Base-by-base conservation (phyloP, 2,888 invertebrate species). In the Hypomecis punctinalis region DNA sequence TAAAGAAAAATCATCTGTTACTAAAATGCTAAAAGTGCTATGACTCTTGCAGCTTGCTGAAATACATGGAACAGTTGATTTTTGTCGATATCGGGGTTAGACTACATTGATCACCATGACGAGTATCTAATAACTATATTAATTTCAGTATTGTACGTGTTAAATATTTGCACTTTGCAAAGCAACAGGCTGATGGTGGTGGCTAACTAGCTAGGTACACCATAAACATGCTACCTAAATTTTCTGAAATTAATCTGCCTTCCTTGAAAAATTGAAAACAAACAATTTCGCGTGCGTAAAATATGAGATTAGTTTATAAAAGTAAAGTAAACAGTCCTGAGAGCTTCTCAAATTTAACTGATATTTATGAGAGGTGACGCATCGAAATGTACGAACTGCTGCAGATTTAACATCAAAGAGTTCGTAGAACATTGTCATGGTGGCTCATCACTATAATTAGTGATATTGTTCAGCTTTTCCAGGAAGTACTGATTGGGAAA, bases 341-440 rank as follows among this genome's bases (percentile, higher is more conserved):
- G 65, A 67, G 66, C 56, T 69, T 56, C 40, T 63, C 39, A 46
- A 47, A 9, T 8, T 10, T 64, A 23, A 23, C 66, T 55, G 67
- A 68, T 78, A 73, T 81, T 80, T 79, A 75, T 64, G 52, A 23
- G 51, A 53, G 60, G 67, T 72, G 70, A 76, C 72, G 68, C 69
- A 66, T 68, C 53, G 48, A 61, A 69, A 60, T 42, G 47, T 64
- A 69, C 62, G 1, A 37, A 36, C 37, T 47, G 56, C 23, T 42
- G 13, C 43, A 57, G 68, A 71, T 67, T 58, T 47, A 68, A 75
- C 76, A 78, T 77, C 77, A 77, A 79, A 80, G 76, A 55, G 61
- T 43, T 53, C 63, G 7, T 23, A 35, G 46, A 52, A 57, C 39
- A 35, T 39, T 43, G 52, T 48, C 40, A 33, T 47, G 46, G 0